These are phyloP conservation scores for Propithecus coquereli DNA, from an alignment of 2,113 vertebrate genomes.

Conservation along the genomic window DNA sequence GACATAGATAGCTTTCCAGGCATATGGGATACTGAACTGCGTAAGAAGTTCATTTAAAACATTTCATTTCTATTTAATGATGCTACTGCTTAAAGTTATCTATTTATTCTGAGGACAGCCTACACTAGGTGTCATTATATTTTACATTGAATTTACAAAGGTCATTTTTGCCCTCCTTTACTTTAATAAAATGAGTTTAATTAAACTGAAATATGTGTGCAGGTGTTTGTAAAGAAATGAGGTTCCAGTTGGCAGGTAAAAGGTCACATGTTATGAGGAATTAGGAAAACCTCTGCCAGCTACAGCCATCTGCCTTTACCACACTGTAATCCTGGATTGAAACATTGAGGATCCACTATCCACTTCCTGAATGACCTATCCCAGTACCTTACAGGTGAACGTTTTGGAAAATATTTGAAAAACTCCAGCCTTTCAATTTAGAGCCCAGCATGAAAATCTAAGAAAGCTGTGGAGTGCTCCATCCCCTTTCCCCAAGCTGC, in stretches of 20 bases:
- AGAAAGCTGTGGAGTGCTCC: not conserved
- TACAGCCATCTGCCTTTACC: not conserved
- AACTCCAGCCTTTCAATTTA: not conserved
- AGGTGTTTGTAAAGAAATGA: not conserved
- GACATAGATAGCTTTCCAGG: not conserved
- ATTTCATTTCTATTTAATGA: not conserved
- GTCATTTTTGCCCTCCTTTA: not conserved
- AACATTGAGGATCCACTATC: not conserved
- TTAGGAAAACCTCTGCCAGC: not conserved
- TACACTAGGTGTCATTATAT: not conserved
- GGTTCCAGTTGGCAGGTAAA: not conserved
- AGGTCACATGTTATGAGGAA: not conserved
- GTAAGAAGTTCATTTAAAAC: not conserved
- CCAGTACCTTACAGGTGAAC: not conserved
- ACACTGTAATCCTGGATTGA: no score
- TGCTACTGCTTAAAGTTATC: not conserved
- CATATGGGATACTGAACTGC: not conserved
- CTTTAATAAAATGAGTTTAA: constrained; percentile 32
- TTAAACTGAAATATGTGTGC: not conserved
- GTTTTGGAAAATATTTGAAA: not conserved
- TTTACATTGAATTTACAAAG: not conserved
- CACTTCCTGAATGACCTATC: not conserved
- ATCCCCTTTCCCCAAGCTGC: not conserved
- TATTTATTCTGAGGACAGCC: not conserved
- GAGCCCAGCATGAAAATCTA: not conserved